phyloP scores from a whole-genome alignment of 1,140 invertebrate genomes.

The Neodiprion fabricii region DNA sequence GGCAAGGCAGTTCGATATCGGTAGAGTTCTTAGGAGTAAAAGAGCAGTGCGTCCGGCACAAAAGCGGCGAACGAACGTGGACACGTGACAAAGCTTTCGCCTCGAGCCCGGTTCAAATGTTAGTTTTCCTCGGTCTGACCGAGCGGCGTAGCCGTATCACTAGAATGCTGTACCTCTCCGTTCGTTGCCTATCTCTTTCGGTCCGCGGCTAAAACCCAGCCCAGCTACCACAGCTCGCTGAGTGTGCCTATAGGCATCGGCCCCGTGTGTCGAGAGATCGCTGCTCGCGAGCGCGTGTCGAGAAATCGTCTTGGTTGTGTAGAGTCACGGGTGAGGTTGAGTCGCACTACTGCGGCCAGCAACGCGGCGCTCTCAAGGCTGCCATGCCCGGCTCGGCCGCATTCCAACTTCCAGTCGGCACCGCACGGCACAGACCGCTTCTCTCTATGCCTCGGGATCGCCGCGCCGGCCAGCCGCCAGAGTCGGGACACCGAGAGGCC shows the following conservation, averaged over 20 bases:
- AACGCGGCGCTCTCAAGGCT: slow-evolving; percentile 32
- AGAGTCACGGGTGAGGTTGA: slow-evolving; percentile 32
- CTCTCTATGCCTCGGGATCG: slow-evolving; percentile 23
- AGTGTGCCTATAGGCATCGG: too few species aligned
- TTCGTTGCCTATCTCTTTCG: not conserved
- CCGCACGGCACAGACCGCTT: slow-evolving; percentile 24
- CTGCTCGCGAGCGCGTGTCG: slow-evolving; percentile 17
- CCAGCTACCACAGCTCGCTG: not conserved
- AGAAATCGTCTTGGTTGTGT: slow-evolving; percentile 12
- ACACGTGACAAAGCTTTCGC: not conserved
- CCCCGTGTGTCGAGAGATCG: not conserved
- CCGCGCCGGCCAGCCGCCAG: not conserved
- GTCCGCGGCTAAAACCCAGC: not conserved
- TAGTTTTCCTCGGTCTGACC: not conserved
- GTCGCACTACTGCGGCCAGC: slow-evolving; percentile 45
- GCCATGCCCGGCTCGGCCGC: slow-evolving; percentile 37
- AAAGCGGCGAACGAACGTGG: too few species aligned
- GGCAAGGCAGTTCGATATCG: not conserved
- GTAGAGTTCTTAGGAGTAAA: not conserved
- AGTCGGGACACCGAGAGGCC: not conserved
- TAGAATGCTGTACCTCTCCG: not conserved
- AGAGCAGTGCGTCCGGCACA: too few species aligned
- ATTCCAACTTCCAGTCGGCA: slow-evolving; percentile 43
- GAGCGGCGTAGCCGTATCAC: not conserved
- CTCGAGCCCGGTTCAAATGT: not conserved